Percentiles rank a stretch among this genome's conserved stretches.
These are phyloP conservation scores for Azorinus chamasolen DNA, from an alignment of 2,888 invertebrate genomes.

Conservation along the genomic window DNA sequence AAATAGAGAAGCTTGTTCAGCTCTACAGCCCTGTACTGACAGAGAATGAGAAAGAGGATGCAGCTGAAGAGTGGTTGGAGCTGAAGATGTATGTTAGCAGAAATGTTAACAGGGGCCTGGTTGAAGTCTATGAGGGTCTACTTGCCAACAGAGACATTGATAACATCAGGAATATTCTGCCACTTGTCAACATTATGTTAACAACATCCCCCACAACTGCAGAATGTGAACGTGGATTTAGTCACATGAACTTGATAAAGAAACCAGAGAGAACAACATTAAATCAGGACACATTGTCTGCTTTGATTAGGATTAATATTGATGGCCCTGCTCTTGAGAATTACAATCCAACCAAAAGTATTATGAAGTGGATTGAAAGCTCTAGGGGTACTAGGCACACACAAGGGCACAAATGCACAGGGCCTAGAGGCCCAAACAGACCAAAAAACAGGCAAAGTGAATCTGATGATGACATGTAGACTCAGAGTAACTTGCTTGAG, in stretches of 20 bases:
- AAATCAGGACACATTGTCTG: slow-evolving; percentile 13
- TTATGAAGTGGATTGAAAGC: slow-evolving; percentile 17
- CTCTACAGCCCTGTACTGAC: background rate
- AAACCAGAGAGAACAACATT: background rate
- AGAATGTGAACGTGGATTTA: no score
- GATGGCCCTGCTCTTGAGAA: slow-evolving; percentile 23
- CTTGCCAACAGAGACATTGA: slow-evolving; percentile 1
- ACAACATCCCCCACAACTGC: slow-evolving; percentile 22
- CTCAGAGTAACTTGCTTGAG: no score
- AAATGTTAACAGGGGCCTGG: slow-evolving; percentile 1
- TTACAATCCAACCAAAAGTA: no score
- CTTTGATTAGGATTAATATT: slow-evolving; percentile 12
- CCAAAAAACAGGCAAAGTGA: background rate
- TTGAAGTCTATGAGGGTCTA: slow-evolving; percentile 14
- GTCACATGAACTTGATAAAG: slow-evolving; percentile 9
- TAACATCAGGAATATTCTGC: slow-evolving; percentile 5
- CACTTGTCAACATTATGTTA: slow-evolving; percentile 10
- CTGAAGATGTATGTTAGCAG: slow-evolving; percentile 11
- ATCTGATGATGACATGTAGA: no score
- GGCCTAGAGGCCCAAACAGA: slow-evolving; percentile 10
- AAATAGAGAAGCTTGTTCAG: slow-evolving; percentile 5
- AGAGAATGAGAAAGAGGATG: background rate
- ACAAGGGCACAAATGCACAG: slow-evolving; percentile 16
- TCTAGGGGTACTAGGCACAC: slow-evolving; percentile 19
- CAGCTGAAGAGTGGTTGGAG: slow-evolving; percentile 3